Base-by-base conservation (phyloP, 2,888 invertebrate genomes). In the Seladonia tumulorum region DNA sequence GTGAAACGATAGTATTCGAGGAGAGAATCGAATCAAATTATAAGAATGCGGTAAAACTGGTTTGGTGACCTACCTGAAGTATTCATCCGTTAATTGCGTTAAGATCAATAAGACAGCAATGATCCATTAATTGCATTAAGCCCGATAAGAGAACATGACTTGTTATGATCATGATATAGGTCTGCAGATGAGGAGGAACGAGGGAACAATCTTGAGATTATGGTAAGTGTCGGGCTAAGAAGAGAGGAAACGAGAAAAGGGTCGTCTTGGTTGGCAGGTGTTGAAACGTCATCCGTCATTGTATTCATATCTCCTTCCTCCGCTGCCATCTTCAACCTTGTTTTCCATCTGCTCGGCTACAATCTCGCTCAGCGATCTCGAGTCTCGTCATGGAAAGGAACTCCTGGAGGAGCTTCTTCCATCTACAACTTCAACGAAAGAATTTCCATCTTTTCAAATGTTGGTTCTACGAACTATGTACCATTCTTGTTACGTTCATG, bases 251-350 rank as follows among this genome's bases (percentile, higher is more conserved):
- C 84, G 87, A 88, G 88, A 86, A 86, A 91, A 91, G 85, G 90
- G 88, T 93, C 91, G 89, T 91, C 92, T 92, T 88, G 88, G 90
- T 92, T 93, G 94, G 94, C 94, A 93, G 94, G 80, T 78, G 93
- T 93, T 91, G 92, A 93, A 91, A 90, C 91, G 87, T 91, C 72
- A 78, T 88, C 80, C 74, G 80, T 39, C 45, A 79, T 22, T 75
- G 79, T 72, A 66, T 76, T 84, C 72, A 66, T 63, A 63, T 81
- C 60, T 57, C 75, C 68, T 73, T 73, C 68, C 68, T 3, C 72
- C 73, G 47, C 47, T 47, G 18, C n/a, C 66, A 25, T 60, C 60
- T 47, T 79, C 72, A n/a, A 72, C 35, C 71, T 76, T 88, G 76
- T 84, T 68, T 75, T 71, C 63, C 63, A 5, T 73, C 57, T 60